Evolutionary conservation across 2,113 vertebrate species (phyloP), one percentile per base, ranked within the genome.

Genomic region (Daphoenositta chrysoptera): DNA sequence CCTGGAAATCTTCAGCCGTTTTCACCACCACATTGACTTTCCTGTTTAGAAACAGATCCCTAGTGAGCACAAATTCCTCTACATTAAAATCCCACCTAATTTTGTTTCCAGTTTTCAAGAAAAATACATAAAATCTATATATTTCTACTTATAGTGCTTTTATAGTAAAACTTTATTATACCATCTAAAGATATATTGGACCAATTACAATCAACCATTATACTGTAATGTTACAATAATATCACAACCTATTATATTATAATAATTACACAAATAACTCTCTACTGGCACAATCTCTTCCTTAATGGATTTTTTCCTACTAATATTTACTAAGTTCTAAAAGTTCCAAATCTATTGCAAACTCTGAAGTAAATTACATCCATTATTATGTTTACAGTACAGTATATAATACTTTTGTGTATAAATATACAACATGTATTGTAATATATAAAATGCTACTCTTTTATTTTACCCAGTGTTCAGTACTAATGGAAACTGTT

Each of bases 41-140:
- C 87, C 91, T 94, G 92, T 95, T 95, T 92, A 94, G 88, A 90
- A 92, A 91, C 27, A 69, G 30, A 69, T 96, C 73, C 65, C 78
- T 45, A 64, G 66, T 72, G 91, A 75, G 22, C 54, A 73, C 26
- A 83, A 94, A 86, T 86, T 93, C 68, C 79, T 64, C 47, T 27
- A 23, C 44, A 75, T 89, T 92, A 86, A 77, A 85, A 73, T 69
- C 66, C 39, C 22, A 35, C 54, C 80, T 85, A 70, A 91, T 80
- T 95, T 94, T 51, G 8, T 77, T 94, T 88, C 60, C 79, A 94
- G 51, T 76, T 95, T 95, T 91, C 54, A 77, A 90, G 71, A 69
- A 94, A 91, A 85, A 88, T 47, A 54, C 21, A 70, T 35, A 72
- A 76, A 78, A 40, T 31, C 8, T 50, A 70, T 88, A 27, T 69